A percentile compares a stretch with the other conserved stretches of the same genome.
Conservation (phyloP, 2,113 vertebrate genomes). For the Neomonachus schauinslandi region DNA sequence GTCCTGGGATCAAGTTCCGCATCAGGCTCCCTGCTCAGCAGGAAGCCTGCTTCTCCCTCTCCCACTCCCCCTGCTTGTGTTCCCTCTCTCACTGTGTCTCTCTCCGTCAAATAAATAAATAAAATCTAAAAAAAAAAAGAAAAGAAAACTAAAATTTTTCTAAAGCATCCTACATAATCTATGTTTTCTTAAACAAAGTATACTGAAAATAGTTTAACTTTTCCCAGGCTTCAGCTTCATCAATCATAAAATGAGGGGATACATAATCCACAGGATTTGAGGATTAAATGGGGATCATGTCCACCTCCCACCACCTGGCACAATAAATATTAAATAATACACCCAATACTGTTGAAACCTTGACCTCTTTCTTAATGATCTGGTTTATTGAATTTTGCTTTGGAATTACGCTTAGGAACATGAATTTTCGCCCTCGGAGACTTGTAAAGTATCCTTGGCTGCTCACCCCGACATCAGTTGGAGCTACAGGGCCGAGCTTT, state of each 20-base stretch:
- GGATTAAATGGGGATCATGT: not conserved
- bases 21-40: fast-evolving
- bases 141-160: not conserved
- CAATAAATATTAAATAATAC: not conserved
- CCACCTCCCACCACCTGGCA: not conserved
- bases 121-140: not conserved
- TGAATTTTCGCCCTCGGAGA: not conserved
- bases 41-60: not conserved
- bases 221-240: not conserved
- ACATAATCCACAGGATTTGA: not conserved
- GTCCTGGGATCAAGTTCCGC: not conserved
- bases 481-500: not conserved
- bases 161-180: not conserved
- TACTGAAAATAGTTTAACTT: not conserved
- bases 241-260: not conserved
- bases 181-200: not conserved
- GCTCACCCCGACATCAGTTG: not conserved
- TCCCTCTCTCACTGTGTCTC: too few relatives aligned
- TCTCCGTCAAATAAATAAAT: not conserved
- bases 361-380: not conserved
- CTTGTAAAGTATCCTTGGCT: not conserved
- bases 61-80: not conserved
- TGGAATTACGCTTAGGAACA: not conserved
- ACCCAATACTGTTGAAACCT: not conserved
- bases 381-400: not conserved